Conservation (phyloP, 2,888 invertebrate species). For the Campaea margaritaria region DNA sequence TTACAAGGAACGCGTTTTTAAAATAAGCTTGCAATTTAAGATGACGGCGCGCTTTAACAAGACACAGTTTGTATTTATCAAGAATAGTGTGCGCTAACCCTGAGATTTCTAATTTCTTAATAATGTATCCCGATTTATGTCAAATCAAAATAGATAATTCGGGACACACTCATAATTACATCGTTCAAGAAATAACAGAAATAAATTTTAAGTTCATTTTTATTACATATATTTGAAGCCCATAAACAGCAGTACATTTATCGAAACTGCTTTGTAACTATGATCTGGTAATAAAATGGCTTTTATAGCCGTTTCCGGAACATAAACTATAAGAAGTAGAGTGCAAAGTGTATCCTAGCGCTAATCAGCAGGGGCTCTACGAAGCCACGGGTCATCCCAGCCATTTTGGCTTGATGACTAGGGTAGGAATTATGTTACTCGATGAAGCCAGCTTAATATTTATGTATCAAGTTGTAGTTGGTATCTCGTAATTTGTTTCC, state of each 20-base stretch:
- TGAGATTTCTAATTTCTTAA: too few relatives aligned
- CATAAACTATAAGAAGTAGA: conserved; percentile 28
- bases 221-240: background rate
- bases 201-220: too few relatives aligned
- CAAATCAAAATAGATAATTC: too few relatives aligned
- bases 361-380: conserved; percentile 32
- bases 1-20: too few relatives aligned
- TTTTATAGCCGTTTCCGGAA: conserved; percentile 29
- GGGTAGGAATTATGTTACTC: conserved; percentile 7
- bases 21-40: too few relatives aligned
- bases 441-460: conserved; percentile 2
- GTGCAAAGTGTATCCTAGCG: conserved; percentile 5
- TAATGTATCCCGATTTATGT: too few relatives aligned
- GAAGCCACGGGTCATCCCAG: conserved; percentile 30
- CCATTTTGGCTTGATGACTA: conserved; percentile 14
- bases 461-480: conserved; percentile 3
- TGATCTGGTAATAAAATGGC: conserved; percentile 21
- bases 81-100: too few relatives aligned
- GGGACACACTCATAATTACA: background rate
- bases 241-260: background rate
- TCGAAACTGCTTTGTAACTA: background rate
- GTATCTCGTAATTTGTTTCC: background rate
- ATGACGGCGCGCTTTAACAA: too few relatives aligned
- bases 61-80: too few relatives aligned
- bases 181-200: background rate